phyloP scores from a whole-genome alignment of 2,113 vertebrate genomes.

The Gavialis gangeticus region DNA sequence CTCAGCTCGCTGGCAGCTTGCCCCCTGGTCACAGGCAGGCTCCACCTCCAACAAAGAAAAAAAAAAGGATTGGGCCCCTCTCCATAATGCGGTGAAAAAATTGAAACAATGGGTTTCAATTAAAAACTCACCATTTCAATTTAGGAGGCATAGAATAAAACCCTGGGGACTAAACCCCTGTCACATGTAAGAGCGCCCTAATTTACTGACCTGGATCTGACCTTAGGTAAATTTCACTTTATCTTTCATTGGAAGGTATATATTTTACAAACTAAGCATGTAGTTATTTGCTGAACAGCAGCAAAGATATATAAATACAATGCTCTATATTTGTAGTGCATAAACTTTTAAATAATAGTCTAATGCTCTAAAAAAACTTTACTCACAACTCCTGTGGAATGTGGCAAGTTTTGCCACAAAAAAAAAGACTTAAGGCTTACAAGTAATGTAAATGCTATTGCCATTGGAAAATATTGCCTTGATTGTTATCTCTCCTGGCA shows the following conservation, averaged over 20 bases:
- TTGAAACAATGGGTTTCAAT: too few species aligned
- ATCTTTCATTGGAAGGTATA: neutral
- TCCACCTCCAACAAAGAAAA: too few species aligned
- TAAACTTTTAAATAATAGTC: neutral
- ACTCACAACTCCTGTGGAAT: neutral
- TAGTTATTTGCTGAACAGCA: neutral
- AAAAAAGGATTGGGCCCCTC: too few species aligned
- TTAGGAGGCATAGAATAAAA: neutral
- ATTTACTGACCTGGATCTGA: neutral
- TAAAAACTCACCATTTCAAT: too few species aligned
- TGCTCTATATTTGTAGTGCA: neutral
- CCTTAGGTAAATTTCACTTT: neutral
- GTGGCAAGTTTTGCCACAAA: neutral
- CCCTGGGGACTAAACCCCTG: neutral
- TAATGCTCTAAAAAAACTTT: neutral
- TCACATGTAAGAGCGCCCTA: neutral
- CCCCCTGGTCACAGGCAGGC: too few species aligned
- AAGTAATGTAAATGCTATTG: conserved; percentile 6
- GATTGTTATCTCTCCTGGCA: conserved; percentile 79
- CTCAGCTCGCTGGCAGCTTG: too few species aligned
- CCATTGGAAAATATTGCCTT: conserved; percentile 53
- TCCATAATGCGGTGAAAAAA: too few species aligned
- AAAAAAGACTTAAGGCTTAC: neutral
- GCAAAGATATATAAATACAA: neutral
- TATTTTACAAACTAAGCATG: neutral